phyloP scores from a whole-genome alignment of 1,140 invertebrate genomes.

The Melipona quadrifasciata region DNA sequence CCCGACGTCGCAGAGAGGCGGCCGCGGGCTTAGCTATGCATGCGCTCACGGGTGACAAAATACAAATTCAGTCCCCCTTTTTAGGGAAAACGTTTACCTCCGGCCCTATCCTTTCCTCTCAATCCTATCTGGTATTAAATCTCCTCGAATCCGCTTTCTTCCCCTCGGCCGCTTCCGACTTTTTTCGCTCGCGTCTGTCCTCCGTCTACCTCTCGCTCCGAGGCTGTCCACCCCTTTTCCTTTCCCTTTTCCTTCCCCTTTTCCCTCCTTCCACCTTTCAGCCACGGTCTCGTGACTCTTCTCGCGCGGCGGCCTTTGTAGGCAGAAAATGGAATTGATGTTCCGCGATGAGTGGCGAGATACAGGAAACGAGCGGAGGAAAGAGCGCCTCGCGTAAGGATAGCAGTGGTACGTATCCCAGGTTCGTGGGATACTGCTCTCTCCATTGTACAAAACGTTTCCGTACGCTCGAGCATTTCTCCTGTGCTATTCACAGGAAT shows the following conservation, averaged over 20 bases:
- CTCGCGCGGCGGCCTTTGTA: constrained; percentile 17
- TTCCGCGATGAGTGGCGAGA: constrained; percentile 27
- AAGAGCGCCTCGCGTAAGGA: neutral
- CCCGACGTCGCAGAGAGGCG: neutral
- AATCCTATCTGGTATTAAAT: constrained; percentile 80
- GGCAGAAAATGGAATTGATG: constrained; percentile 67
- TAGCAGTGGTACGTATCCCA: neutral
- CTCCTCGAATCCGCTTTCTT: constrained; percentile 71
- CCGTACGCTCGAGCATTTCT: too few species aligned
- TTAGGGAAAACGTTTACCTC: constrained; percentile 70
- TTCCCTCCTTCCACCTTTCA: neutral
- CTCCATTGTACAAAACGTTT: too few species aligned
- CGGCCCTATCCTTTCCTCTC: constrained; percentile 63
- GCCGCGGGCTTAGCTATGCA: constrained; percentile 68
- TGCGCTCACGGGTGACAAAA: constrained; percentile 73
- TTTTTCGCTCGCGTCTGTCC: constrained; percentile 37
- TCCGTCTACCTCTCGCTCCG: constrained; percentile 17
- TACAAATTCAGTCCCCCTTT: constrained; percentile 69
- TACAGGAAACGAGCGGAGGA: neutral
- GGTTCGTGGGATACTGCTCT: too few species aligned
- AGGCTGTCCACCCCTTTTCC: neutral
- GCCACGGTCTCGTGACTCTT: neutral
- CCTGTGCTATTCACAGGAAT: neutral
- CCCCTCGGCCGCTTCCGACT: constrained; percentile 48
- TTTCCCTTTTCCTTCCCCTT: too few species aligned